Evolutionary conservation across 2,113 vertebrate genomes (phyloP).

Genomic region (Sciurus niger): DNA sequence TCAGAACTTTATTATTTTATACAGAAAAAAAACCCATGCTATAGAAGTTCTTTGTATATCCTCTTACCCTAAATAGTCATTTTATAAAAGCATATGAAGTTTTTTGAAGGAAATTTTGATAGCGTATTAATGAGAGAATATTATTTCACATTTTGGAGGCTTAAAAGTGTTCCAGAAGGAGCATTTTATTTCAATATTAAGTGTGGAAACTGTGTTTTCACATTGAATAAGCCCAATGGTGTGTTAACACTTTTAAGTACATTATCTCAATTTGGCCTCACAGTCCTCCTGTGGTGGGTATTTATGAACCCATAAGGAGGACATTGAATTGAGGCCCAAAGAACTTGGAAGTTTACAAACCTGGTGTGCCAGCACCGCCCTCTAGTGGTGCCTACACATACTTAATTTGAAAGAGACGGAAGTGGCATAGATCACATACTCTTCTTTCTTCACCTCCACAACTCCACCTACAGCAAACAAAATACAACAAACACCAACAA

Average conservation of each 20-base stretch:
- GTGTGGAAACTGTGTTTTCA: neutral
- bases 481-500: neutral
- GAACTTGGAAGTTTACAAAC: neutral
- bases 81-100: too few relatives aligned
- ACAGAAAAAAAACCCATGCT: too few relatives aligned
- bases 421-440: neutral
- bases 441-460: neutral
- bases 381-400: neutral
- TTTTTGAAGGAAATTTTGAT: too few relatives aligned
- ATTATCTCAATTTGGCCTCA: neutral
- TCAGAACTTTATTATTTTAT: too few relatives aligned
- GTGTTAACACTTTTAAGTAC: neutral
- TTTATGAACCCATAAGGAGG: too few relatives aligned
- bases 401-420: neutral
- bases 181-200: neutral
- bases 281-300: neutral
- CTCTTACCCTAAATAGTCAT: too few relatives aligned
- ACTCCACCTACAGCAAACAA: neutral
- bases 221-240: neutral
- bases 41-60: too few relatives aligned
- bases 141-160: too few relatives aligned
- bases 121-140: too few relatives aligned
- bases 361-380: neutral
- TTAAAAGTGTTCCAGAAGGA: neutral
- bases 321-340: too few relatives aligned